Percentiles rank a stretch among this genome's conserved stretches.
Conservation (phyloP, 2,888 invertebrate genomes). For the Meganola albula region DNA sequence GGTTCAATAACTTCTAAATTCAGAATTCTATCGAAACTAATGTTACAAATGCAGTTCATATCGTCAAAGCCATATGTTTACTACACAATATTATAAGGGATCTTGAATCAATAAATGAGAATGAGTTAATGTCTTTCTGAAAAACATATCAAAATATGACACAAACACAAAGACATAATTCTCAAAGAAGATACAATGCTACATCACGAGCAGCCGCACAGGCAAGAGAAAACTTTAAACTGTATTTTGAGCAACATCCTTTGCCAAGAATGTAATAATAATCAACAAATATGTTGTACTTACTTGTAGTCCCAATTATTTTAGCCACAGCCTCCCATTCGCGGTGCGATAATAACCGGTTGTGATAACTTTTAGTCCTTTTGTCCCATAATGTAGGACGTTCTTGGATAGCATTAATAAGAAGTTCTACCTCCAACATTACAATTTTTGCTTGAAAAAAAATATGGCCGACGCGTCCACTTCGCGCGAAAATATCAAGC, state of each 20-base stretch:
- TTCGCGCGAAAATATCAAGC: constrained; percentile 4
- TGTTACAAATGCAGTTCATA: constrained; percentile 21
- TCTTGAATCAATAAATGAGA: constrained; percentile 21
- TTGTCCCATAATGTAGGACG: constrained; percentile 15
- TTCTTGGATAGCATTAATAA: constrained; percentile 13
- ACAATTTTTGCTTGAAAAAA: constrained; percentile 1
- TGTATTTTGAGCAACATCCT: constrained; percentile 16
- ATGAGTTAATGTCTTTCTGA: constrained; percentile 16
- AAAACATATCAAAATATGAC: constrained; percentile 15
- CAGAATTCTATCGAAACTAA: constrained; percentile 23
- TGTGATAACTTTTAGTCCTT: constrained; percentile 18
- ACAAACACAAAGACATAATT: constrained; percentile 14
- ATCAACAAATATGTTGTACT: constrained; percentile 12
- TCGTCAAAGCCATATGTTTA: constrained; percentile 22
- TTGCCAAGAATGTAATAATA: constrained; percentile 12
- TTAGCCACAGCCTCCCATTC: constrained; percentile 17
- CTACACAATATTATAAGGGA: constrained; percentile 20
- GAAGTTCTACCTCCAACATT: constrained; percentile 5
- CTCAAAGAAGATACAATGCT: constrained; percentile 18
- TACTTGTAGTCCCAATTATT: constrained; percentile 18
- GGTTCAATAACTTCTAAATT: constrained; percentile 24
- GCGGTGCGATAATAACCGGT: constrained; percentile 15
- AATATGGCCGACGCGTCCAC: constrained; percentile 6
- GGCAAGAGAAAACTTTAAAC: constrained; percentile 18
- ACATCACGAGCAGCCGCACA: constrained; percentile 22